A percentile compares a stretch with the other conserved stretches of the same genome.
These are phyloP conservation scores for Scarus forsteni DNA, from an alignment of 2,797 vertebrate genomes.

Conservation along the genomic window DNA sequence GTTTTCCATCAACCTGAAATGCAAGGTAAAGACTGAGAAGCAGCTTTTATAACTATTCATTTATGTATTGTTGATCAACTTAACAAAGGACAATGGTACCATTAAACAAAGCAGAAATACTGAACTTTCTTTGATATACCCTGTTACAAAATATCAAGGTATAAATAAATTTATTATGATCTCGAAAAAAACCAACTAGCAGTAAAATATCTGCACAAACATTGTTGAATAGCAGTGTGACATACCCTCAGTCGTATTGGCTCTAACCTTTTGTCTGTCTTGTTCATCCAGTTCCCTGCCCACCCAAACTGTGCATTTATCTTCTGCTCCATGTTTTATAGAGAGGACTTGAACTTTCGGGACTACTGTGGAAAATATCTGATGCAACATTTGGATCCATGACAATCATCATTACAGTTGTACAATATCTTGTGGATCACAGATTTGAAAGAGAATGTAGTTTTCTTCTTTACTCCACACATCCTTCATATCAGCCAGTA, in stretches of 20 bases:
- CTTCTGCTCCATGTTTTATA: neutral
- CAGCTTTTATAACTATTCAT: neutral
- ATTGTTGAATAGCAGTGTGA: neutral
- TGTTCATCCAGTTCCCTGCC: neutral
- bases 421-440: slow-evolving; percentile 23
- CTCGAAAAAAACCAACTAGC: neutral
- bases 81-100: too few relatives aligned
- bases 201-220: neutral
- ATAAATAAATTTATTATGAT: neutral
- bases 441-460: neutral
- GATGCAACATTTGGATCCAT: slow-evolving; percentile 29
- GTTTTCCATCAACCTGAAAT: slow-evolving; percentile 64
- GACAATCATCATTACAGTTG: slow-evolving; percentile 73
- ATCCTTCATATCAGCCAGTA: too few relatives aligned
- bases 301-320: neutral
- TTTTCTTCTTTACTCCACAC: neutral
- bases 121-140: too few relatives aligned
- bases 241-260: neutral
- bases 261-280: too few relatives aligned
- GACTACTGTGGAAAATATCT: neutral
- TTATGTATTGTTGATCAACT: neutral
- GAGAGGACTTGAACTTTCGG: neutral
- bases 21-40: neutral
- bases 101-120: too few relatives aligned
- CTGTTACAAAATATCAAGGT: too few relatives aligned